Base-by-base conservation (phyloP, 2,888 invertebrate species). In the Odontothrips loti region DNA sequence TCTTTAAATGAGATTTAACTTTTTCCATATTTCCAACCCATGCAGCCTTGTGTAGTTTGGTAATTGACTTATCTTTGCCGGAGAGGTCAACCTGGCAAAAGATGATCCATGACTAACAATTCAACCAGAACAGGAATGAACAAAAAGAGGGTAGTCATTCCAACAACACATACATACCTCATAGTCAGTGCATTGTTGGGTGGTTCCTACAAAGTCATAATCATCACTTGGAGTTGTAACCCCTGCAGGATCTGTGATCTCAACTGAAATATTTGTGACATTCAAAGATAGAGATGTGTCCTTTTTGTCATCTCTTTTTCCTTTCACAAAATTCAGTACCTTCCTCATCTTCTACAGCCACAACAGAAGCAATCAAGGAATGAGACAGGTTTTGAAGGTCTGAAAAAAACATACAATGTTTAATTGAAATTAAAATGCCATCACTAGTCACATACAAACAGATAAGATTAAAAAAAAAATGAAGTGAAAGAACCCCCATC, bases 251-350 rank as follows among this genome's bases (percentile, higher is more conserved):
- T 84, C 84, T 68, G 84, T 84, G 78, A 84, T 84, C 79, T 84
- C 84, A 23, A 84, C 84, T 63, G 84, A 84, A 17, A 84, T 84
- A 17, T 84, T 83, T 63, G 83, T 84, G 34, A 84, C 83, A 80
- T 75, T 75, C 12, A 75, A 12, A 9, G 68, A 75, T 12, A 81
- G 79, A 80, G 84, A 84, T 9, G 82, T 75, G 47, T 85, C 84
- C 81, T 84, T 85, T 80, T 84, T 85, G 15, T 86, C 86, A 48
- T 85, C 85, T 79, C 83, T 83, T 79, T 84, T 85, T 15, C 86
- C 86, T 83, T 86, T 86, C 10, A 86, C 86, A 81, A 86, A 85
- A 82, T 85, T 86, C 12, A 86, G 82, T 43, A 86, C 86, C 83
- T 85, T 86, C 83, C 85, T 85, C 86, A 86, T 86, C 68, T 15